Base-by-base conservation (phyloP, 2,888 invertebrate species). In the Athalia circularis region DNA sequence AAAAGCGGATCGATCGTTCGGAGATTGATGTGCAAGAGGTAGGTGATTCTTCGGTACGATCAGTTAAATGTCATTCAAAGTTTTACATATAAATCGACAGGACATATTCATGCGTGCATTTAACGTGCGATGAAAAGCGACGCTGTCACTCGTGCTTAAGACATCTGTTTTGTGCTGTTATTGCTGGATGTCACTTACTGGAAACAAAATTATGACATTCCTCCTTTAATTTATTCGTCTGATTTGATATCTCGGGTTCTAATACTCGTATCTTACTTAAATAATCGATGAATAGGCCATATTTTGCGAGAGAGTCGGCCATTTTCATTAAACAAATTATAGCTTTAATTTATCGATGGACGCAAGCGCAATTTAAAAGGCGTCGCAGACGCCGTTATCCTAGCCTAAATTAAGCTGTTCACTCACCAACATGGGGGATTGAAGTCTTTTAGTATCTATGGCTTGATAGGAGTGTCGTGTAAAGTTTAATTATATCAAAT, bases 251-350 rank as follows among this genome's bases (percentile, higher is more conserved):
- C 83, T 94, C 94, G 0, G 96, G 96, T 88, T 96, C 95, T 79
- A 96, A 91, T 79, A 96, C 94, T 67, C 96, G 92, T 79, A 96
- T 92, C 91, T 96, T 96, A 87, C 95, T 95, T 68, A 97, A 93
- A 90, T 98, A 98, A 89, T 98, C 98, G 82, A 98, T 96, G 90
- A 94, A 97, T 78, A 98, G 92, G 70, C 97, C 97, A 78, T 94
- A 93, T 88, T 94, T 95, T 80, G 93, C 92, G 80, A 96, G 89
- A 84, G 94, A 93, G 82, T 96, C 95, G 47, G 95, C 92, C 96
- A 96, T 96, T 87, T 86, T 86, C 82, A 9, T 52, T 11, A 52
- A 52, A 52, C 52, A 52, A 11, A 52, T 29, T 29, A 2, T 29
- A 29, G 29, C 29, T 29, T 29, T 29, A 29, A 29, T 29, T 29